Conservation (phyloP, 37 sponge, comb jelly and placozoan genomes). For the Theonella swinhoei region DNA sequence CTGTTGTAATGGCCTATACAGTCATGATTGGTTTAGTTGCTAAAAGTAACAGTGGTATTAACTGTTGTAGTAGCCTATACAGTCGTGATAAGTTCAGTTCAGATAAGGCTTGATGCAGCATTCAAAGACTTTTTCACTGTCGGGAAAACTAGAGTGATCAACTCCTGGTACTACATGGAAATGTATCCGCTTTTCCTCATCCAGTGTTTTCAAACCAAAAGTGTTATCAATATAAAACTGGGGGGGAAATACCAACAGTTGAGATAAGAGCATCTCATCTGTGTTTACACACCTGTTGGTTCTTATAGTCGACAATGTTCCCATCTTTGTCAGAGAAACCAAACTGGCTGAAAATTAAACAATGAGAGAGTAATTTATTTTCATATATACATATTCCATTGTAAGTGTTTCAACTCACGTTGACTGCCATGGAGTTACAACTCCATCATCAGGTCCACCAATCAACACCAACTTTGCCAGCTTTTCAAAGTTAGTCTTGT, state of each 20-base stretch:
- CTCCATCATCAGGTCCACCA: neutral
- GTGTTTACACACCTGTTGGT: neutral
- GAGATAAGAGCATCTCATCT: too few species aligned
- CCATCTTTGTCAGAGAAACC: neutral
- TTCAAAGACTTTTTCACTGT: neutral
- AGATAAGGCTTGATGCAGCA: neutral
- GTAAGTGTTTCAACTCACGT: neutral
- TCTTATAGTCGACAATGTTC: neutral
- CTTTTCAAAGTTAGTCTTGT: neutral
- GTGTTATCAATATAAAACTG: neutral
- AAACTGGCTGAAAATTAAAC: neutral
- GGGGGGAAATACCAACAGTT: neutral
- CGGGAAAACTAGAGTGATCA: neutral
- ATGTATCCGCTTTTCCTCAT: neutral
- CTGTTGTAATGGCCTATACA: too few species aligned
- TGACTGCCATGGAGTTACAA: neutral
- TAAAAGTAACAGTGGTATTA: too few species aligned
- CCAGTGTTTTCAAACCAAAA: neutral
- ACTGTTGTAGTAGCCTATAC: too few species aligned
- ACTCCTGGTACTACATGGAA: neutral
- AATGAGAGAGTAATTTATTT: neutral
- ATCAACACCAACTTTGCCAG: neutral
- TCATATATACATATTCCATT: too few species aligned
- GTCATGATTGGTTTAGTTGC: too few species aligned
- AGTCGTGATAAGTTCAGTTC: neutral